Evolutionary conservation across 2,888 invertebrate species (phyloP).

Genomic region (Ceriagrion tenellum): DNA sequence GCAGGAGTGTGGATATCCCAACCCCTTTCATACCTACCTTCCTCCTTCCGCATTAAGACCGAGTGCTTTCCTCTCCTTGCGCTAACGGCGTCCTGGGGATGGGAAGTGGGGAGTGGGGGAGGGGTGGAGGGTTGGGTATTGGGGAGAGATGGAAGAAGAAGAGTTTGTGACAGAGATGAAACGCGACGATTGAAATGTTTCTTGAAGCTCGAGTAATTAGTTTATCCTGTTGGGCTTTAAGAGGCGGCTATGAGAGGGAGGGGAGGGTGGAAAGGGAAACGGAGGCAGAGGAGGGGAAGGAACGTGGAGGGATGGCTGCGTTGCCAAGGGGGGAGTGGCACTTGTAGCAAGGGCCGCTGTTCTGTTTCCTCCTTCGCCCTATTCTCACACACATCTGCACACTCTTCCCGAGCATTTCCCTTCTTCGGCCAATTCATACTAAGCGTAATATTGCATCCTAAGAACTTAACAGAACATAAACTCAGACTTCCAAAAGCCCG

Average conservation of each 20-base stretch:
- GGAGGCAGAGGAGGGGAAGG: background rate
- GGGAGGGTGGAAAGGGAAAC: background rate
- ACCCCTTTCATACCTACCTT: no score
- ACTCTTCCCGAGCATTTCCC: no score
- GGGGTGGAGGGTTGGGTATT: background rate
- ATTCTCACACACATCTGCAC: background rate
- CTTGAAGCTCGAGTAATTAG: constrained; percentile 67
- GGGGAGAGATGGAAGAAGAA: background rate
- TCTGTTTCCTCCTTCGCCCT: background rate
- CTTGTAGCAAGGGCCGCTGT: no score
- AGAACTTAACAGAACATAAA: no score
- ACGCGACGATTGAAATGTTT: constrained; percentile 66
- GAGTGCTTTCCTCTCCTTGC: background rate
- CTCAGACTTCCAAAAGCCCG: no score
- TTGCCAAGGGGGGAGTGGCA: no score
- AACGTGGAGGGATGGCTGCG: background rate
- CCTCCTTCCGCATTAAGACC: background rate
- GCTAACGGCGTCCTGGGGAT: no score
- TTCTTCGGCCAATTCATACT: no score
- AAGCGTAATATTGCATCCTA: no score
- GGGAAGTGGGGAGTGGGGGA: background rate
- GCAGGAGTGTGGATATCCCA: background rate
- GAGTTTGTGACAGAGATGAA: constrained; percentile 63
- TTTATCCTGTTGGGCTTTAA: constrained; percentile 51
- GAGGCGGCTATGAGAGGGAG: background rate